These are phyloP conservation scores for Frankliniella fusca DNA, from an alignment of 2,888 invertebrate genomes.

Conservation along the genomic window DNA sequence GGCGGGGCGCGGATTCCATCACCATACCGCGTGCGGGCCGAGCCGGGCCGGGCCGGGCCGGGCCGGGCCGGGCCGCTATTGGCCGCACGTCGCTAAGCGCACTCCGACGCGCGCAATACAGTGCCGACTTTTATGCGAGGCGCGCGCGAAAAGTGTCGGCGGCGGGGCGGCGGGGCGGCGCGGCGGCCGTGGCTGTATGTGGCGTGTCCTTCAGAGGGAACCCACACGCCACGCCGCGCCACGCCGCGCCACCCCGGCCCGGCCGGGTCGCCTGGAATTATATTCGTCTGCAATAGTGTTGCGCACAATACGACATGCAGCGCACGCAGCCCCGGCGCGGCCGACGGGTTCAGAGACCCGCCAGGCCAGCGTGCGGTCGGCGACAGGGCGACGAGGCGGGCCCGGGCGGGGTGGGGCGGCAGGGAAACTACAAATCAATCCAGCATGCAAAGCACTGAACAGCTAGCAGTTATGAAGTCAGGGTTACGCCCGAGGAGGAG, in stretches of 20 bases:
- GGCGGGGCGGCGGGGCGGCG: too few relatives aligned
- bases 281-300: slow-evolving; percentile 1
- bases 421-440: background rate
- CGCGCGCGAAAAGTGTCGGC: too few relatives aligned
- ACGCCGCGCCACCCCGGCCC: background rate
- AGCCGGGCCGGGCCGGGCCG: too few relatives aligned
- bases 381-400: background rate
- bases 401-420: background rate
- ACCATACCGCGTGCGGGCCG: background rate
- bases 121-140: too few relatives aligned
- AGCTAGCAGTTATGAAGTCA: too few relatives aligned
- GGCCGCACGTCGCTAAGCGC: background rate
- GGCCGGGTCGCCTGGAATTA: background rate
- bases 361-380: too few relatives aligned
- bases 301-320: slow-evolving; percentile 3
- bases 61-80: too few relatives aligned
- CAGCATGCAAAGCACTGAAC: background rate
- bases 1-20: background rate
- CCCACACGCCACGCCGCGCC: background rate
- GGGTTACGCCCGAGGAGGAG: too few relatives aligned
- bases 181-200: too few relatives aligned
- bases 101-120: background rate
- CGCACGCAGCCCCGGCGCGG: background rate
- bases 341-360: background rate
- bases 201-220: background rate